These are phyloP conservation scores for Yponomeuta plumbellus DNA, from an alignment of 2,888 invertebrate species.

Conservation along the genomic window DNA sequence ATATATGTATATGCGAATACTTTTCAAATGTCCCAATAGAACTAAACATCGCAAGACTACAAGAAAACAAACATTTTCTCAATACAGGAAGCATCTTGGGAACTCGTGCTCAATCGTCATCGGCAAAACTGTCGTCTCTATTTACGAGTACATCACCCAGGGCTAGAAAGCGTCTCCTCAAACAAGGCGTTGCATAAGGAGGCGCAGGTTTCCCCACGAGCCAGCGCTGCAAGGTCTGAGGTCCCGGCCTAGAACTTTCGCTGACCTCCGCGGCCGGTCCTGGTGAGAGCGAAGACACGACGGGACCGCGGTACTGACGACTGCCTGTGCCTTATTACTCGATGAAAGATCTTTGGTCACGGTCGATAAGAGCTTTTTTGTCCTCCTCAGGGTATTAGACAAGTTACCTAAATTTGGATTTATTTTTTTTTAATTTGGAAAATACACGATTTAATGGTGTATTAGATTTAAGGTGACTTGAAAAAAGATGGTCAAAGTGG, in stretches of 20 bases:
- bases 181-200: neutral
- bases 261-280: conserved; percentile 13
- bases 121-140: neutral
- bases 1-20: too few relatives aligned
- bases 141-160: neutral
- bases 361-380: neutral
- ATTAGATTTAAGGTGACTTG: too few relatives aligned
- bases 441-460: too few relatives aligned
- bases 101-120: neutral
- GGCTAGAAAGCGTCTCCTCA: neutral
- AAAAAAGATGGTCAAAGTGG: too few relatives aligned
- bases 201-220: neutral
- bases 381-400: too few relatives aligned
- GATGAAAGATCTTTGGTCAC: neutral
- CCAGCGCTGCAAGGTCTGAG: conserved; percentile 1
- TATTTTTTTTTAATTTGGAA: too few relatives aligned
- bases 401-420: too few relatives aligned
- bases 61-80: too few relatives aligned
- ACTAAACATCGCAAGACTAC: too few relatives aligned
- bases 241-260: conserved; percentile 19
- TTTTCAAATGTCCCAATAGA: too few relatives aligned
- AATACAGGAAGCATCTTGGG: too few relatives aligned
- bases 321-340: neutral
- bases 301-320: neutral
- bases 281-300: conserved; percentile 2